Base-by-base conservation (phyloP, 2,888 invertebrate species). In the Stenodera caucasica region DNA sequence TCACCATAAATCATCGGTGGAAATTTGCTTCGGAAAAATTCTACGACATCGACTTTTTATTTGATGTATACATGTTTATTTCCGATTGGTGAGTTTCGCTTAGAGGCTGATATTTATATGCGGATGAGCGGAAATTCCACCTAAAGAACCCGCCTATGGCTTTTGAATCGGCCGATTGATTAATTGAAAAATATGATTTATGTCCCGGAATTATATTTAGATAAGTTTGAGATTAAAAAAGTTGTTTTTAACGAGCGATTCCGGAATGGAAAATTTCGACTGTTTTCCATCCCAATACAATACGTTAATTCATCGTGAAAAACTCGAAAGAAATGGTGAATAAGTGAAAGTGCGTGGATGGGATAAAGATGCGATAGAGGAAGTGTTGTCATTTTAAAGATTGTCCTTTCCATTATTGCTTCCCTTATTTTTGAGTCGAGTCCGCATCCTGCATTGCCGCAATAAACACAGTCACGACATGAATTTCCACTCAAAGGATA, bases 401-500 rank as follows among this genome's bases (percentile, higher is more conserved):
- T 55, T 51, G 30, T 54, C 35, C 45, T 61, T 53, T 53, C 50
- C 50, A 57, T 32, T 21, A 53, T 35, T 33, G 29, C 49, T 45
- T 55, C 37, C 53, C 30, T 30, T 33, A 49, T 49, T 14, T 5
- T 15, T 15, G 6, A 37, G 2, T 15, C 37, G 6, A 37, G 14
- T 4, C 15, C 14, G 15, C 14, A 37, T 37, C 37, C n/a, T 37
- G 8, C 14, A 37, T 37, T 37, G 33, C 40, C 26, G 52, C 55
- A 58, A 58, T 58, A 58, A 62, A 57, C 60, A 57, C 40, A 45
- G 26, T 37, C 15, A 30, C 49, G 49, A 60, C 56, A 57, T 49
- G 57, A 60, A 53, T 60, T 57, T 57, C 26, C 51, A 61, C 57
- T 57, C 61, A 57, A 53, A 57, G 53, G 40, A 55, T 61, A 61